Percentiles rank a stretch among this genome's conserved stretches.
Evolutionary conservation across 2,797 vertebrate genomes (phyloP).

Genomic region (Rhinophrynus dorsalis): DNA sequence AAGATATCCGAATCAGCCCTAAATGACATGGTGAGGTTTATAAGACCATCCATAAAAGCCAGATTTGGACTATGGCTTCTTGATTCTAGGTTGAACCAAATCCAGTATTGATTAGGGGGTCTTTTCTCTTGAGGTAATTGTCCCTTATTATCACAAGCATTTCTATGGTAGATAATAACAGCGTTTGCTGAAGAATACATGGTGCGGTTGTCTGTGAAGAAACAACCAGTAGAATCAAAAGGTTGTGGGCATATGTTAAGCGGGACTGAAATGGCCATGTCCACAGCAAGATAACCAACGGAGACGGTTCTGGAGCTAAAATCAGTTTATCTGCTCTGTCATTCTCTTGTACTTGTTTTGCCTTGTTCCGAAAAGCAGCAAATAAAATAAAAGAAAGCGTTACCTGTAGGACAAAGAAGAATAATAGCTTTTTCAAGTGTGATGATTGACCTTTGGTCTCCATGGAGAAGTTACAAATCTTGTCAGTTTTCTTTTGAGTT

Average conservation of each 20-base stretch:
- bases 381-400: background rate
- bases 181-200: conserved; percentile 27
- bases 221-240: background rate
- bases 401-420: background rate
- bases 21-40: conserved; percentile 64
- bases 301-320: no score
- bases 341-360: background rate
- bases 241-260: conserved; percentile 37
- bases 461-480: no score
- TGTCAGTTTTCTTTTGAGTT: no score
- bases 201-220: conserved; percentile 21
- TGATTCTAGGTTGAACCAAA: conserved; percentile 61
- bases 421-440: background rate
- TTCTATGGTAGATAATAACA: conserved; percentile 53
- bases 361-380: background rate
- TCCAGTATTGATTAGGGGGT: conserved; percentile 51
- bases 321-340: no score
- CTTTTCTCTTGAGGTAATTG: conserved; percentile 38
- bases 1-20: conserved; percentile 57
- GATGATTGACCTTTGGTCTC: no score
- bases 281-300: conserved; percentile 58
- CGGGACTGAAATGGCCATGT: conserved; percentile 47
- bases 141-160: accelerated
- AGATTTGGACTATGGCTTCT: conserved; percentile 41
- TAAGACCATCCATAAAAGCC: conserved; percentile 44